phyloP scores from a whole-genome alignment of 2,888 invertebrate genomes.

The Microdon myrmicae region DNA sequence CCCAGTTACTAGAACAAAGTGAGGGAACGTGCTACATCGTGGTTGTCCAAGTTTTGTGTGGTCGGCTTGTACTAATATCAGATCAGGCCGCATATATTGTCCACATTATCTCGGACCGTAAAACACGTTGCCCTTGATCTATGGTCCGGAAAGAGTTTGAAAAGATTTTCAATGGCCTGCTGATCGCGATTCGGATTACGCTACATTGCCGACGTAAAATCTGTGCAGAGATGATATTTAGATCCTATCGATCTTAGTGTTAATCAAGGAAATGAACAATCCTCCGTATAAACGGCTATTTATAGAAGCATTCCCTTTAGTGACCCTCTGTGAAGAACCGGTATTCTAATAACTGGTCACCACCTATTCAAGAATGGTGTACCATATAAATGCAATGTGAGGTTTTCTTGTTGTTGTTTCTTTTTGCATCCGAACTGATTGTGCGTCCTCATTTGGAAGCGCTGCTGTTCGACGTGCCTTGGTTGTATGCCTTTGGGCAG shows the following conservation, averaged over 20 bases:
- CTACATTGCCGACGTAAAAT: constrained; percentile 31
- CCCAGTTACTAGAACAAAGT: constrained; percentile 16
- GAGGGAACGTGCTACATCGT: constrained; percentile 37
- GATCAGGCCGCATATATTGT: constrained; percentile 22
- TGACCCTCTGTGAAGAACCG: constrained; percentile 17
- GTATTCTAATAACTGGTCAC: constrained; percentile 17
- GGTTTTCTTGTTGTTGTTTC: constrained; percentile 8
- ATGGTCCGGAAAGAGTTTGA: constrained; percentile 64
- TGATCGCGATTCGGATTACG: background rate
- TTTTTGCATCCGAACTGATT: constrained; percentile 26
- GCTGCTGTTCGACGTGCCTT: constrained; percentile 4
- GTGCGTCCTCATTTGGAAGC: constrained; percentile 28
- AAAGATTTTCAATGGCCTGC: constrained; percentile 40
- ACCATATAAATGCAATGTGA: too few species aligned
- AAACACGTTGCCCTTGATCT: constrained; percentile 67
- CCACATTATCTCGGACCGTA: background rate
- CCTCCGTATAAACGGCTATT: constrained; percentile 26
- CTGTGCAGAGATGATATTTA: constrained; percentile 16
- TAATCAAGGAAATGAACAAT: constrained; percentile 29
- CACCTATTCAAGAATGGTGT: constrained; percentile 18
- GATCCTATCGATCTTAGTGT: constrained; percentile 48
- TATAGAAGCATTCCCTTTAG: constrained; percentile 26
- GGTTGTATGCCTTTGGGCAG: background rate
- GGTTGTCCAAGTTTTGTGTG: constrained; percentile 32
- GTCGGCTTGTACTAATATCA: constrained; percentile 20